Conservation (phyloP, 2,113 vertebrate species). For the Misgurnus mizolepis region DNA sequence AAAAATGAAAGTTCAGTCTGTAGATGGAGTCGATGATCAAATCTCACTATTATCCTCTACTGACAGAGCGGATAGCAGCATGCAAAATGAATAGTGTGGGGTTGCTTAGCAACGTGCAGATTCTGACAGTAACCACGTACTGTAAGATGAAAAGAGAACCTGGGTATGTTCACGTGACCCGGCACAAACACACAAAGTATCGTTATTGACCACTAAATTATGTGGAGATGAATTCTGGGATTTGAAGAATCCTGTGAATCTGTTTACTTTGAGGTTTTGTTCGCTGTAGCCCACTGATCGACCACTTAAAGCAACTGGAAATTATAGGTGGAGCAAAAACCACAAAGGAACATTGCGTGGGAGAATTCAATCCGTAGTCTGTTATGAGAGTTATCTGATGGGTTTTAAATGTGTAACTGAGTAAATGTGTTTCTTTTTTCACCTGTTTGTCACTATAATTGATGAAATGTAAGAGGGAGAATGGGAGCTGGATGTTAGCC, state of each 20-base stretch:
- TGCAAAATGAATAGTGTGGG: slow-evolving; percentile 57
- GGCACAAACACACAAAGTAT: slow-evolving; percentile 34
- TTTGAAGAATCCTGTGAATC: neutral
- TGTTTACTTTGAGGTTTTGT: neutral
- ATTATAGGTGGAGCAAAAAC: slow-evolving; percentile 22
- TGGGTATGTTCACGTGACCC: slow-evolving; percentile 44
- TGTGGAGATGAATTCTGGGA: neutral
- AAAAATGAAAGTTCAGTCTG: slow-evolving; percentile 50
- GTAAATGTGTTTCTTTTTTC: neutral
- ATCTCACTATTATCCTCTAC: slow-evolving; percentile 53
- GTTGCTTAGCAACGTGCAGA: slow-evolving; percentile 59
- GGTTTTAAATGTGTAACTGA: neutral
- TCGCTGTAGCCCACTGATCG: neutral
- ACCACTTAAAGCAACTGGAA: slow-evolving; percentile 25
- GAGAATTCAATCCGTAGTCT: slow-evolving; percentile 29
- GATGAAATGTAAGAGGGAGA: neutral
- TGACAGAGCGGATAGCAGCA: slow-evolving; percentile 49
- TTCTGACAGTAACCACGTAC: slow-evolving; percentile 48
- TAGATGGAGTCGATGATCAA: slow-evolving; percentile 52
- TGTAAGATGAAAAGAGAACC: slow-evolving; percentile 39
- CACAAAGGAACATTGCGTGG: slow-evolving; percentile 26
- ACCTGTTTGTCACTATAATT: neutral
- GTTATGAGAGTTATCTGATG: neutral
- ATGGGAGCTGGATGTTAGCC: neutral
- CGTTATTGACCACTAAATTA: slow-evolving; percentile 7